Evolutionary conservation across 35 echinoderm and acorn worm genomes (phyloP).

Genomic region (Patiria miniata): DNA sequence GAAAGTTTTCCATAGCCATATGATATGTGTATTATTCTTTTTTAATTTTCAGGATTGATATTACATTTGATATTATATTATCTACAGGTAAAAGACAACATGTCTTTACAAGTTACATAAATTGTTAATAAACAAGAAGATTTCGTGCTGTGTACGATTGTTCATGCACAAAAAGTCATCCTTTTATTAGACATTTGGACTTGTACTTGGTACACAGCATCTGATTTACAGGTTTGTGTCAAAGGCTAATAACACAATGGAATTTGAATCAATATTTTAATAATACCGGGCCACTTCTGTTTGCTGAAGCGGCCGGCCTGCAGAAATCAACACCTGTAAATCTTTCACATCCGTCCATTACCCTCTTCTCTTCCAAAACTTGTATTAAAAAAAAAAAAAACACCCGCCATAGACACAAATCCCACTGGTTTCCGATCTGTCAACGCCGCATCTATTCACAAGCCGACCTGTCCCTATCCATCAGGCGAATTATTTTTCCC

Average conservation of each 20-base stretch:
- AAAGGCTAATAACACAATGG: slow-evolving; percentile 14
- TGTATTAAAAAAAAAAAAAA: not conserved
- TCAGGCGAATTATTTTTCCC: slow-evolving; percentile 4
- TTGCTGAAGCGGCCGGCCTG: not conserved
- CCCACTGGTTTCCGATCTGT: slow-evolving; percentile 5
- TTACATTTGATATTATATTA: no score
- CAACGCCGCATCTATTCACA: slow-evolving; percentile 9
- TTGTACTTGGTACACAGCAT: not conserved
- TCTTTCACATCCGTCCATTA: slow-evolving; percentile 5
- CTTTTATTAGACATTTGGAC: no score
- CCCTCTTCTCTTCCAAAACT: not conserved
- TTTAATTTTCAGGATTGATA: no score
- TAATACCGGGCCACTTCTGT: slow-evolving; percentile 2
- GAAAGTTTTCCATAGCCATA: no score
- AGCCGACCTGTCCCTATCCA: not conserved
- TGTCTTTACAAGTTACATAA: no score
- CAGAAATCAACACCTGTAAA: slow-evolving; percentile 7
- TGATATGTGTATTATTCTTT: no score
- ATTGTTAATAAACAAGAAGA: no score
- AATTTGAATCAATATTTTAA: slow-evolving; percentile 33
- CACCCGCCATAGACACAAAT: slow-evolving; percentile 6
- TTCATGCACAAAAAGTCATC: no score
- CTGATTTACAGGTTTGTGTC: not conserved
- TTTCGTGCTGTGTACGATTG: no score
- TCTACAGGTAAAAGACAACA: no score